Evolutionary conservation across 2,113 vertebrate genomes (phyloP).

Genomic region (Donacobius atricapilla): DNA sequence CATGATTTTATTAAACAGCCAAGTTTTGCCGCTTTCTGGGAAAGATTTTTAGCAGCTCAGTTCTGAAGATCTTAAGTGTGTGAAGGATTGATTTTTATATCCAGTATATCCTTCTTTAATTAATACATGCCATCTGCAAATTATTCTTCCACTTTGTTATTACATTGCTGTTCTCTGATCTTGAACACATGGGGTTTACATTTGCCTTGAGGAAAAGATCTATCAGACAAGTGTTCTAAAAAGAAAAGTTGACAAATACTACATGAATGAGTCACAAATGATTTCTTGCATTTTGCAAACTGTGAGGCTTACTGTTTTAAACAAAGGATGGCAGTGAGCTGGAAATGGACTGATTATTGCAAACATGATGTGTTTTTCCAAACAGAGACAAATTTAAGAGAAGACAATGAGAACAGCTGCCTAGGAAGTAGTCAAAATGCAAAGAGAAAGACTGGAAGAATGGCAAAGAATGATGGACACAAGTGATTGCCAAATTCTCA

Average conservation of each 20-base stretch:
- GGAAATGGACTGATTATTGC: neutral
- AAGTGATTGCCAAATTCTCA: constrained; percentile 9
- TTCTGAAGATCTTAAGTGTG: neutral
- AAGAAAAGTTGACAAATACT: constrained; percentile 29
- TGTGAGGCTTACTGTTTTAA: neutral
- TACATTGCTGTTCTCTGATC: neutral
- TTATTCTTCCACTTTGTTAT: constrained; percentile 15
- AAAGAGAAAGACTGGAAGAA: neutral
- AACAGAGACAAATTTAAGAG: neutral
- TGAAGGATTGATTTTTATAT: constrained; percentile 6
- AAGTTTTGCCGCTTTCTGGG: neutral
- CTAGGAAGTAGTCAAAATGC: neutral
- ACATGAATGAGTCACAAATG: neutral
- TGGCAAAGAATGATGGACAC: neutral
- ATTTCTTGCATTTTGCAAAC: neutral
- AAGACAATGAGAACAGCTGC: neutral
- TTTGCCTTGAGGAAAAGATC: constrained; percentile 26
- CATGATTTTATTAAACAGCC: neutral
- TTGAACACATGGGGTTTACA: neutral
- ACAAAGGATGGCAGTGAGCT: neutral
- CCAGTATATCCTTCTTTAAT: neutral
- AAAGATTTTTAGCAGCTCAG: neutral
- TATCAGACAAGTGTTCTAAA: neutral
- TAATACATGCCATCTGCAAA: constrained; percentile 20
- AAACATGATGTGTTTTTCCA: neutral